Evolutionary conservation across 2,888 invertebrate genomes (phyloP).

Genomic region (Tenthredo distinguenda): DNA sequence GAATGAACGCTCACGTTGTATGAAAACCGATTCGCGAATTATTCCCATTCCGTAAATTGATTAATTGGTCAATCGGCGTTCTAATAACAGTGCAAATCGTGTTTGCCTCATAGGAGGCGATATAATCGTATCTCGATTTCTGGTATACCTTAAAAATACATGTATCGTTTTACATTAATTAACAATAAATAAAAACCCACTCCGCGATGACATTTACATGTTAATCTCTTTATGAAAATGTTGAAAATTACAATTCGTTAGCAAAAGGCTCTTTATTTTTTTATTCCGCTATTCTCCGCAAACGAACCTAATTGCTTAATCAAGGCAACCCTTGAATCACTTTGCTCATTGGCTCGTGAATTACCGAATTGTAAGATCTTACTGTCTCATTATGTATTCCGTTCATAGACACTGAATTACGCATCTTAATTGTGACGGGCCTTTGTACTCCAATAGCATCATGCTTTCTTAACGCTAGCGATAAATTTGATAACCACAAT

Average conservation of each 20-base stretch:
- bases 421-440: neutral
- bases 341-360: constrained; percentile 22
- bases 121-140: neutral
- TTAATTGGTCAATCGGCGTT: neutral
- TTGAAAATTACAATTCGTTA: neutral
- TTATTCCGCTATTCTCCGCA: neutral
- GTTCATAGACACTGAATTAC: constrained; percentile 7
- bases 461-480: neutral
- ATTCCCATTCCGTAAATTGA: constrained; percentile 22
- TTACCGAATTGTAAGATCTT: constrained; percentile 29
- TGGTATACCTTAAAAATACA: neutral
- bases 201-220: neutral
- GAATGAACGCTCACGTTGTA: neutral
- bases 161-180: neutral
- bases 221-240: neutral
- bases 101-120: neutral
- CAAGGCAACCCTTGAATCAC: constrained; percentile 1
- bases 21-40: neutral
- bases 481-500: constrained; percentile 27
- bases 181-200: neutral
- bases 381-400: constrained; percentile 33
- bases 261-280: neutral
- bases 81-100: neutral
- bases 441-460: neutral
- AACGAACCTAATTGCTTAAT: constrained; percentile 7